Base-by-base conservation (phyloP, 2,888 invertebrate species). In the Diplazon laetatorius region DNA sequence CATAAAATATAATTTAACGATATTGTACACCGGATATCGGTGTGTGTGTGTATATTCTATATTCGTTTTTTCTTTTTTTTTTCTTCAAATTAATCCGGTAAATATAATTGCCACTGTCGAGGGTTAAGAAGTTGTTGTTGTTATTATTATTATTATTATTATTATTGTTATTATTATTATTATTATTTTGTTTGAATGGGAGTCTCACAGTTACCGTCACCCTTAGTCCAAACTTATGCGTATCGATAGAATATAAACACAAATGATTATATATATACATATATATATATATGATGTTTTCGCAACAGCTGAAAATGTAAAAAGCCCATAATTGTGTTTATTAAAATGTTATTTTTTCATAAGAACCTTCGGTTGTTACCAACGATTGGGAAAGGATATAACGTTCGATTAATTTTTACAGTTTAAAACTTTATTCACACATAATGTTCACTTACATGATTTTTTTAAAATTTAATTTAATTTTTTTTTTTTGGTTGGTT, bases 381-480 rank as follows among this genome's bases (percentile, higher is more conserved):
- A 18, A 59, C 50, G 30, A 79, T 60, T 65, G 76, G 83, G 82
- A 84, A 85, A 85, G 82, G 85, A 87, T 84, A 80, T 81, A n/a
- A 83, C 81, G 77, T 84, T 55, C 57, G 80, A 81, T 85, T 78
- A 80, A 83, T 87, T 85, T n/a, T n/a, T 84, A 86, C 86, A 86
- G 87, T 89, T 90, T 87, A 78, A 88, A 90, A 90, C 88, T 91
- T 91, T 91, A 91, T 91, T 91, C 90, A 90, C 90, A 90, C 90
- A 90, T 87, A 55, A 89, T 88, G 87, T 88, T 89, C 86, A 89
- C 90, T 90, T 90, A 91, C 90, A 91, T 89, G 81, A 83, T 87
- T 88, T 87, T n/a, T n/a, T n/a, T n/a, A n/a, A n/a, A n/a, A n/a
- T n/a, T n/a, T n/a, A n/a, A n/a, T n/a, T n/a, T n/a, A n/a, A n/a